Evolutionary conservation across 2,113 vertebrate species (phyloP).

Genomic region (Pseudopipra pipra): DNA sequence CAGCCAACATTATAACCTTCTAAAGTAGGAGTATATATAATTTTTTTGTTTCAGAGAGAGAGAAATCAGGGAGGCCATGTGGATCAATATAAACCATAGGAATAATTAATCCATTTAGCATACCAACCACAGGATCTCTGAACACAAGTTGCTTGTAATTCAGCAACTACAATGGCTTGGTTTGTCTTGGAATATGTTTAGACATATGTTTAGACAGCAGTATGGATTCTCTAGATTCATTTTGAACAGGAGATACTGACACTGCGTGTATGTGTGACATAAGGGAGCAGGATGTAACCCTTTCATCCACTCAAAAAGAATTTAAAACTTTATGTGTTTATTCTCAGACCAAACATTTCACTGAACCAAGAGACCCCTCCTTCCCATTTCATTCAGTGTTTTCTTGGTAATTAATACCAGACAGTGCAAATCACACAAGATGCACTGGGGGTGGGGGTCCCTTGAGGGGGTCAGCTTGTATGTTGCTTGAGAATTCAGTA

Average conservation of each 20-base stretch:
- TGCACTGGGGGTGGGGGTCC: accelerated
- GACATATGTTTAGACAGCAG: background rate
- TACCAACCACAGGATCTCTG: background rate
- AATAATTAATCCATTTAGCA: conserved; percentile 17
- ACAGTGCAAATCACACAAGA: background rate
- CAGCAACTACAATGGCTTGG: background rate
- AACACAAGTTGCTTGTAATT: background rate
- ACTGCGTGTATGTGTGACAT: background rate
- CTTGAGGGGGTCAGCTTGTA: background rate
- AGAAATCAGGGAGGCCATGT: background rate
- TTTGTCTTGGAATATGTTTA: background rate
- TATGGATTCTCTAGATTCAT: background rate
- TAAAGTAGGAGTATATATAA: background rate
- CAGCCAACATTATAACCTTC: background rate
- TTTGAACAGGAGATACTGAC: background rate
- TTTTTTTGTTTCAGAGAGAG: background rate
- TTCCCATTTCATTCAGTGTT: background rate
- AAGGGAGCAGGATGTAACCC: background rate
- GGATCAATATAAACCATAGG: background rate
- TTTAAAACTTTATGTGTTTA: background rate
- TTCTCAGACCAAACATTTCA: background rate
- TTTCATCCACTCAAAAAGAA: background rate
- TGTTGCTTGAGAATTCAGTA: background rate
- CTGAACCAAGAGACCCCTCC: background rate
- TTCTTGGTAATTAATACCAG: background rate